These are phyloP conservation scores for Rhagium mordax DNA, from an alignment of 2,888 invertebrate species.

Conservation along the genomic window DNA sequence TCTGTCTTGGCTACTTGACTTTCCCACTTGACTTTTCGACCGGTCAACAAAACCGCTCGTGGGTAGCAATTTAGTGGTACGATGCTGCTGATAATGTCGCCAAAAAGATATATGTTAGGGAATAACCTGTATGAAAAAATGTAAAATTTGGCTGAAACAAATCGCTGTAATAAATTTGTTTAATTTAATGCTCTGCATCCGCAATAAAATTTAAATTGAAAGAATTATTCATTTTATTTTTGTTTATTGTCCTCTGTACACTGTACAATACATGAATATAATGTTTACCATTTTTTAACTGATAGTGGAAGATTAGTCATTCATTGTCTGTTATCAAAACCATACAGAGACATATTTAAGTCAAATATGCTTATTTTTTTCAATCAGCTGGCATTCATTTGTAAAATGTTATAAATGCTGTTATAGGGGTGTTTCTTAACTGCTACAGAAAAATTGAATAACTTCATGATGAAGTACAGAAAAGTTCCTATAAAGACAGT, in stretches of 20 bases:
- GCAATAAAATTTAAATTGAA: not conserved
- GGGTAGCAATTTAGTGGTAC: slow-evolving; percentile 28
- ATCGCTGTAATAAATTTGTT: slow-evolving; percentile 20
- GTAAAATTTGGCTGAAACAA: not conserved
- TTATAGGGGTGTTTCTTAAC: no score
- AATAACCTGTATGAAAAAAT: slow-evolving; percentile 7
- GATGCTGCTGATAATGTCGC: slow-evolving; percentile 22
- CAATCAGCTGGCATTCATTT: no score
- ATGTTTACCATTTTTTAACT: no score
- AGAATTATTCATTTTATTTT: not conserved
- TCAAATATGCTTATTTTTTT: no score
- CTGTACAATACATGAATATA: not conserved
- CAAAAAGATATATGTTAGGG: slow-evolving; percentile 16
- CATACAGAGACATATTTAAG: no score
- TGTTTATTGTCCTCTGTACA: not conserved
- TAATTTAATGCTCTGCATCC: not conserved
- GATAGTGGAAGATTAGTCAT: no score
- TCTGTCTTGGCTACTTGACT: slow-evolving; percentile 50
- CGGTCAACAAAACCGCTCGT: slow-evolving; percentile 21
- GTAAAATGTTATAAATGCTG: no score
- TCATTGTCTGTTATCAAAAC: no score
- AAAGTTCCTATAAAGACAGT: no score
- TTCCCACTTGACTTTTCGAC: slow-evolving; percentile 34
- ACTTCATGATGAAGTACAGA: no score
- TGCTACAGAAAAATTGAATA: no score